These are phyloP conservation scores for Bos indicus DNA, from an alignment of 2,113 vertebrate genomes.

Conservation along the genomic window DNA sequence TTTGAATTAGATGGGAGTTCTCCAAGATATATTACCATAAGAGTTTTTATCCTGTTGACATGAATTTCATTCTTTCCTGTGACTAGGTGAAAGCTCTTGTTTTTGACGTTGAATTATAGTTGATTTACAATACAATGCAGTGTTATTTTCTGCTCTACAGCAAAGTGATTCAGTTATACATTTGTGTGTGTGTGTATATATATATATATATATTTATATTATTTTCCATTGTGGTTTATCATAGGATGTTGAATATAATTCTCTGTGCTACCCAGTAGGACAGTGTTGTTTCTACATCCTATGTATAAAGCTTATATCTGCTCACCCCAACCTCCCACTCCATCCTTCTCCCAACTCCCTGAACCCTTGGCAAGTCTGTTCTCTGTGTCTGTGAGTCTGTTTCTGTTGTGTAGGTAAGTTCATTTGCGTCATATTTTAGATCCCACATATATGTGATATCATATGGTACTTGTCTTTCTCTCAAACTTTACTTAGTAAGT, in stretches of 20 bases:
- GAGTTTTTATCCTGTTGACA: background rate
- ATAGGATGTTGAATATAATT: background rate
- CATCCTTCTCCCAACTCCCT: background rate
- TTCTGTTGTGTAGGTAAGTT: background rate
- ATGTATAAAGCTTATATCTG: background rate
- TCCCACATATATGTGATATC: background rate
- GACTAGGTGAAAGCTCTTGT: background rate
- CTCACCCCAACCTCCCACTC: background rate
- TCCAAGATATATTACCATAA: background rate
- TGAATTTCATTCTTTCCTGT: background rate
- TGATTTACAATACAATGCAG: background rate
- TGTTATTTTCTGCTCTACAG: background rate
- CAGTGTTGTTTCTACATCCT: background rate
- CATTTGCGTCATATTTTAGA: background rate
- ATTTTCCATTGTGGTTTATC: background rate
- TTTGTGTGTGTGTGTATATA: background rate
- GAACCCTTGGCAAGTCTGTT: background rate
- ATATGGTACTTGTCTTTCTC: background rate
- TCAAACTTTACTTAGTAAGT: background rate
- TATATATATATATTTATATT: background rate
- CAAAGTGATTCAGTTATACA: background rate
- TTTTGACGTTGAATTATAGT: background rate
- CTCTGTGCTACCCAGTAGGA: background rate
- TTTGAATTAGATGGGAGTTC: background rate
- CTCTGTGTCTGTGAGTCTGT: background rate